Evolutionary conservation across 2,113 vertebrate species (phyloP).

Genomic region (Pimephales promelas): DNA sequence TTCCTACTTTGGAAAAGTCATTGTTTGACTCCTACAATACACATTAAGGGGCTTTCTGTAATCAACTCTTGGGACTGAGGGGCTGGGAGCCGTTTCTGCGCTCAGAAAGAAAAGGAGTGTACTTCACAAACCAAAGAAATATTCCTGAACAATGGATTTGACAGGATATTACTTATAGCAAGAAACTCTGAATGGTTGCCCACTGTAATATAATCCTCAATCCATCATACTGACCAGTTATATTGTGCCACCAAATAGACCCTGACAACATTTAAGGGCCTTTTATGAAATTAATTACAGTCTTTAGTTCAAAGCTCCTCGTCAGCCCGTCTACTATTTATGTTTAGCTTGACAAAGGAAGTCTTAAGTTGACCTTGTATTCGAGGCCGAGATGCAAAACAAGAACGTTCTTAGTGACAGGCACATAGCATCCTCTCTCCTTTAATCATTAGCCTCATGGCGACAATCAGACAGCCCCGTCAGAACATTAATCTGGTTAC

Average conservation of each 20-base stretch:
- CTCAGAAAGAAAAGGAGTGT: slow-evolving; percentile 59
- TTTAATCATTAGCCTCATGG: slow-evolving; percentile 70
- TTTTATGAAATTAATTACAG: slow-evolving; percentile 17
- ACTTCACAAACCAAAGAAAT: slow-evolving; percentile 44
- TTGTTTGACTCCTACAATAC: slow-evolving; percentile 74
- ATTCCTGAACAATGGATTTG: slow-evolving; percentile 51
- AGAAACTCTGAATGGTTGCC: slow-evolving; percentile 45
- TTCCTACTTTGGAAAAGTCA: slow-evolving; percentile 81
- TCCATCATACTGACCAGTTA: slow-evolving; percentile 21
- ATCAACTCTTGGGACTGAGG: slow-evolving; percentile 65
- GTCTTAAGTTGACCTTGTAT: background rate
- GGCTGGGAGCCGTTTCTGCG: slow-evolving; percentile 63
- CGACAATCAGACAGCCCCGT: slow-evolving; percentile 60
- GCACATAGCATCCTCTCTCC: slow-evolving; percentile 31
- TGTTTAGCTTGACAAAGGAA: slow-evolving; percentile 5
- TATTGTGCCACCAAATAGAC: slow-evolving; percentile 14
- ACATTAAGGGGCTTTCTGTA: slow-evolving; percentile 79
- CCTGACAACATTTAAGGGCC: background rate
- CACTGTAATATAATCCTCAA: slow-evolving; percentile 1
- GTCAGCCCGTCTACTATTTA: background rate
- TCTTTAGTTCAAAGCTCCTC: background rate
- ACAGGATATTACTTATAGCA: background rate
- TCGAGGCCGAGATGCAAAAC: background rate
- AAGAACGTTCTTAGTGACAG: background rate
- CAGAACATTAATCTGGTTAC: slow-evolving; percentile 70